phyloP scores from a whole-genome alignment of 2,113 vertebrate species.

The Phalacrocorax carbo region DNA sequence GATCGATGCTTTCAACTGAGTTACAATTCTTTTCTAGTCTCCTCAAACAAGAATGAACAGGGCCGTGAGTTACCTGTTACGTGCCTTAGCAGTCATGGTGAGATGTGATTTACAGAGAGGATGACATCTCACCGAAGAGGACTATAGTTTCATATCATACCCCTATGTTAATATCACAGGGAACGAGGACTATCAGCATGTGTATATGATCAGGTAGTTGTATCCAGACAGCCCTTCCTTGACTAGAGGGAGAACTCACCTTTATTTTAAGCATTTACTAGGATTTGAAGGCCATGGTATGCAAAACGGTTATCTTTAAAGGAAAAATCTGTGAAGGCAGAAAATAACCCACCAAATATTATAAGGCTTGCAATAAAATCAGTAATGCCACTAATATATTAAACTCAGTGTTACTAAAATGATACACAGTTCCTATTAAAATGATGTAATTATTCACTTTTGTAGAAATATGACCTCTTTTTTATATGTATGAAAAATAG shows the following conservation, averaged over 20 bases:
- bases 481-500: neutral
- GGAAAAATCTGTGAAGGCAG: neutral
- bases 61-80: neutral
- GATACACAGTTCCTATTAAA: neutral
- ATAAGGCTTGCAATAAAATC: neutral
- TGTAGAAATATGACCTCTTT: neutral
- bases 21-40: neutral
- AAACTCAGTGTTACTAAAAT: neutral
- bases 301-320: neutral
- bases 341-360: neutral
- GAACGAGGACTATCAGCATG: neutral
- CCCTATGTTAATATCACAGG: neutral
- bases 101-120: neutral
- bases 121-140: neutral
- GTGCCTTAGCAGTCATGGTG: neutral
- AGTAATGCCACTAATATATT: neutral
- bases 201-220: neutral
- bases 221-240: neutral
- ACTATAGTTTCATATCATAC: neutral
- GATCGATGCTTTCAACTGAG: neutral
- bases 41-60: neutral
- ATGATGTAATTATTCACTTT: neutral
- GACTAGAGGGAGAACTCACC: neutral
- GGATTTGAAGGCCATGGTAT: neutral
- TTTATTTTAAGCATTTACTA: neutral